Percentiles rank a stretch among this genome's conserved stretches.
phyloP scores from a whole-genome alignment of 2,888 invertebrate genomes.

The Pollenia amentaria region DNA sequence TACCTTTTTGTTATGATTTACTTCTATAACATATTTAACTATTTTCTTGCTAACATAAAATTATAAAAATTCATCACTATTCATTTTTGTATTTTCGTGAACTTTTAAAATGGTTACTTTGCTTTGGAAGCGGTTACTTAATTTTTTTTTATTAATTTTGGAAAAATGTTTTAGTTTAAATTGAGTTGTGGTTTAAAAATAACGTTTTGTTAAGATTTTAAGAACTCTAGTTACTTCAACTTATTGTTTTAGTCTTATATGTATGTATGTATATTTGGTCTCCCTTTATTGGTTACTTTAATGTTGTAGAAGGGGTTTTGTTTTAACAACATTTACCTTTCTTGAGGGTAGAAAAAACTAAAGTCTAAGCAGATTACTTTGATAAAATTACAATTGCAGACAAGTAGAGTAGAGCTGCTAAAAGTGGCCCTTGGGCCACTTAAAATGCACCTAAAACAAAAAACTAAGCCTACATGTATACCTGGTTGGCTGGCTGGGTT shows the following conservation, averaged over 20 bases:
- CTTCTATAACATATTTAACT: no score
- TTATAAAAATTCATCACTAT: no score
- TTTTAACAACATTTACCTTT: neutral
- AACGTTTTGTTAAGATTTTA: neutral
- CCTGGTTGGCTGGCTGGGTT: conserved; percentile 22
- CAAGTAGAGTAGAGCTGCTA: conserved; percentile 65
- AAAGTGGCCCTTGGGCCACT: conserved; percentile 72
- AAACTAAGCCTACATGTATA: conserved; percentile 45
- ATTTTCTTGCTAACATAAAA: no score
- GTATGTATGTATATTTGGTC: neutral
- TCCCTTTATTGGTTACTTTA: conserved; percentile 7
- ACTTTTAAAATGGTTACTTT: no score
- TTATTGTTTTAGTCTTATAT: neutral
- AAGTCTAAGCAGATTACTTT: conserved; percentile 70
- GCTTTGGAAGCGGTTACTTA: no score
- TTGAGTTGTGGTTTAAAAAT: no score
- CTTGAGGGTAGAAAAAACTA: neutral
- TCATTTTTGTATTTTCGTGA: no score
- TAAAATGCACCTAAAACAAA: conserved; percentile 67
- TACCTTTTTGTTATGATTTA: neutral
- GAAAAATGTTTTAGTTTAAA: no score
- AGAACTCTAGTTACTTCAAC: neutral
- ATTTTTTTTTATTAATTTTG: no score
- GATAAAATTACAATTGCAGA: conserved; percentile 70
- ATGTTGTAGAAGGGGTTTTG: conserved; percentile 7